Base-by-base conservation (phyloP, 2,113 vertebrate species). In the Triplophysa siluroides region DNA sequence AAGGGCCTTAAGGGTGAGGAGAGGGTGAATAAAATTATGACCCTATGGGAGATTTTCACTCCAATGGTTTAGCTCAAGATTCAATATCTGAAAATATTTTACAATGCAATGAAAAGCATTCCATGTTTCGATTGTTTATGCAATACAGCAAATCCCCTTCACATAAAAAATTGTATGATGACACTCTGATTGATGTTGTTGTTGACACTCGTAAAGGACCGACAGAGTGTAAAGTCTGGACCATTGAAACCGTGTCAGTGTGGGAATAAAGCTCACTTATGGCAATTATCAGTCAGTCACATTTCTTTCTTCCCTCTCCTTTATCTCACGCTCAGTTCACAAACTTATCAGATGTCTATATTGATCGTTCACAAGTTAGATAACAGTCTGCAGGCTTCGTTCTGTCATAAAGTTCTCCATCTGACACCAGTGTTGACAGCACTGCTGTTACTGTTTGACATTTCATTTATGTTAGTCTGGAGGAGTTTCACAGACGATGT, bases 371-470 rank as follows among this genome's bases (percentile, higher is more conserved):
- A 52, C 14, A 70, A 70, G 47, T 70, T 24, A 72, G 69, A 56
- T 72, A 29, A 56, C 69, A 72, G 69, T 56, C 50, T 23, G 71
- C 41, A 43, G 13, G 13, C 19, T 33, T 60, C 58, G 21, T 60
- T 43, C 33, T 38, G 41, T 41, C 29, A 41, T 3, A 73, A 23
- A 60, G 7, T 61, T 60, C 18, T 56, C 54, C 26, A 56, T 56
- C 52, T 71, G 69, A 33, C 69, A 54, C 18, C 47, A 56, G 47
- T 38, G 33, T 4, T 54, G 24, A 71, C 47, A 71, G 26, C 26
- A 72, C 26, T 58, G 18, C n/a, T 72, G n/a, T 21, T 72, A 58
- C 70, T 38, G 52, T 72, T 60, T 43, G 71, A 60, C 71, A 73
- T 29, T 61, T 61, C 8, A 21, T 23, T 73, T 61, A 73, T 18